A percentile compares a stretch with the other conserved stretches of the same genome.
Conservation (phyloP, 2,797 vertebrate genomes). For the Naso thynnoides region DNA sequence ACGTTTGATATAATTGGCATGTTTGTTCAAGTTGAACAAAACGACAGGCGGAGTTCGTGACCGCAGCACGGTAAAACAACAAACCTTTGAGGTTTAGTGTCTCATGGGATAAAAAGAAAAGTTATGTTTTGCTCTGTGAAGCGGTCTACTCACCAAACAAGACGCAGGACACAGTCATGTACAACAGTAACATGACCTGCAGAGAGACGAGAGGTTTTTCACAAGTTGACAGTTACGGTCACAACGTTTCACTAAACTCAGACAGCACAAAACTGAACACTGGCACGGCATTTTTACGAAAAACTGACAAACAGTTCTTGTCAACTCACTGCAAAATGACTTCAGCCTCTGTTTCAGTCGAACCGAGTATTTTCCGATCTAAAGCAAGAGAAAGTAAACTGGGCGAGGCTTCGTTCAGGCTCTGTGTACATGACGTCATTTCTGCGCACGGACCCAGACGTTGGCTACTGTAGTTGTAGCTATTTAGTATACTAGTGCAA, state of each 20-base stretch:
- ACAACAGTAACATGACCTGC: constrained; percentile 10
- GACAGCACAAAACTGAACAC: neutral
- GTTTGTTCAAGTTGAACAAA: neutral
- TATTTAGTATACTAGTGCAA: no score
- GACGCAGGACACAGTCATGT: neutral
- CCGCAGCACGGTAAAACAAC: neutral
- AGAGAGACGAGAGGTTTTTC: neutral
- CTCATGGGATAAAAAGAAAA: no score
- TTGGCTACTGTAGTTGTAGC: no score
- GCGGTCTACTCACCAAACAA: constrained; percentile 22
- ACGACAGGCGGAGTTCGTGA: no score
- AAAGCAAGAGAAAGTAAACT: rapidly evolving
- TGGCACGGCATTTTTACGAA: neutral
- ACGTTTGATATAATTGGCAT: neutral
- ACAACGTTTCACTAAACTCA: no score
- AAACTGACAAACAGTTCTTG: neutral
- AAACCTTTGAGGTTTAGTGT: neutral
- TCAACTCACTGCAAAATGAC: neutral
- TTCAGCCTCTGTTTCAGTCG: rapidly evolving
- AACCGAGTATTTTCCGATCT: no score
- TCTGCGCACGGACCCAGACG: constrained; percentile 1
- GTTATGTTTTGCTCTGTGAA: neutral
- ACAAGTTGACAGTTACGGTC: neutral
- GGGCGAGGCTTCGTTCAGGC: neutral
- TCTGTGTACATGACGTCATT: neutral